Evolutionary conservation across 2,113 vertebrate genomes (phyloP), one percentile per base, ranked within the genome.

Genomic region (Actinemys pallida): DNA sequence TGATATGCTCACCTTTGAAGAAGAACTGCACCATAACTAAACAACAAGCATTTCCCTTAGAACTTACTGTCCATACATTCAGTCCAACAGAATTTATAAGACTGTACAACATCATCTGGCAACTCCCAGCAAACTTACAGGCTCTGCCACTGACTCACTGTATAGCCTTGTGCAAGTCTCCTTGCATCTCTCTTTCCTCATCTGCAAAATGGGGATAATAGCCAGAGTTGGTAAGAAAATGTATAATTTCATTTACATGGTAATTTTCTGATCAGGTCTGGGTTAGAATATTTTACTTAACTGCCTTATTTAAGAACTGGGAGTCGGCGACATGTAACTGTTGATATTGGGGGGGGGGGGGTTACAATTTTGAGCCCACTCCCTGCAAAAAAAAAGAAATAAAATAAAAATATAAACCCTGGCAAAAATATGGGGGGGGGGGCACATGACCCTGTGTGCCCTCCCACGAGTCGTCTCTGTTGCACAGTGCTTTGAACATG

Each of bases 201-300:
- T n/a, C 75, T 0, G 0, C 39, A 5, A 93, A 94, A 95, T 93
- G 84, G 94, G 45, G 62, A 80, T 95, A 93, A 96, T 97, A 95
- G 27, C 53, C 84, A 93, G 45, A 91, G 78, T 79, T 42, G 89
- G 84, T 92, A 76, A 94, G 90, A 95, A 95, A 96, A 93, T 62
- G 2, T 96, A 78, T 95, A 93, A 81, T 95, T 97, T 95, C 83
- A 96, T 93, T 87, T 0, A 17, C 14, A 72, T 89, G 94, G 86
- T 96, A 96, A 96, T 96, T 93, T 96, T 92, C 95, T 93, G 94
- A 96, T 96, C 86, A 96, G 92, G 88, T 39, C 95, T 78, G 22
- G 20, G 42, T 47, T 47, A 29, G 24, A 47, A 45, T 93, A 84
- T 95, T 97, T 97, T 94, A 92, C 85, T 92, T 96, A 95, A 54